Conservation (phyloP, 1,140 invertebrate species). For the Pseudachorutes palmiensis region DNA sequence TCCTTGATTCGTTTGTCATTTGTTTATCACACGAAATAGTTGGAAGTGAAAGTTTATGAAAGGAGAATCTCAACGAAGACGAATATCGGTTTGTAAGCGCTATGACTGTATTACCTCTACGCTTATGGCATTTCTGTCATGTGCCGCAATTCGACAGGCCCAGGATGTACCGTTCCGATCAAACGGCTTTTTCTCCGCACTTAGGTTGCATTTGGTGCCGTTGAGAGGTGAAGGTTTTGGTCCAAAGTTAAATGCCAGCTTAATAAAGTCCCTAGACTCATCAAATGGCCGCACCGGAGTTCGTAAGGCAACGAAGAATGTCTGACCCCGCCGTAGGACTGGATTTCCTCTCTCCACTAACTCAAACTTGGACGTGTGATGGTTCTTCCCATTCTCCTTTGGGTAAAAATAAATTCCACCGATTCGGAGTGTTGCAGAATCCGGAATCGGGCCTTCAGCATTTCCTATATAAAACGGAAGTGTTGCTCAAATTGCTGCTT, state of each 20-base stretch:
- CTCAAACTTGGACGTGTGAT: slow-evolving; percentile 45
- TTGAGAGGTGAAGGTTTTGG: not conserved
- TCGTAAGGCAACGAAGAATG: slow-evolving; percentile 57
- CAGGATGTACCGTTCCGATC: not conserved
- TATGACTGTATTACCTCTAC: slow-evolving; percentile 10
- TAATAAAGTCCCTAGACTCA: too few species aligned
- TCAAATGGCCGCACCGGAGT: too few species aligned
- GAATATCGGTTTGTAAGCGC: too few species aligned
- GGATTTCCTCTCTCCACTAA: slow-evolving; percentile 42
- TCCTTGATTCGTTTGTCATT: too few species aligned
- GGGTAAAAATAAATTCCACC: slow-evolving; percentile 41
- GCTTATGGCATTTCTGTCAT: slow-evolving; percentile 9
- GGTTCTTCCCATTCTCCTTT: slow-evolving; percentile 42
- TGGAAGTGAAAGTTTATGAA: too few species aligned
- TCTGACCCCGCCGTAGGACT: slow-evolving; percentile 56
- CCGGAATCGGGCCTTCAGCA: not conserved
- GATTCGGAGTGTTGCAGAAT: slow-evolving; percentile 34
- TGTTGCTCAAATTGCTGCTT: too few species aligned
- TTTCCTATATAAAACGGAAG: not conserved
- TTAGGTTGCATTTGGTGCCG: slow-evolving; percentile 4
- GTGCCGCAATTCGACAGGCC: slow-evolving; percentile 10
- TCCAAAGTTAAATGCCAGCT: too few species aligned
- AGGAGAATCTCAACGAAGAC: too few species aligned
- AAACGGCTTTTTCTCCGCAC: not conserved
- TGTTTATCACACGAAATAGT: too few species aligned